These are phyloP conservation scores for Gobio occitaniae DNA, from an alignment of 2,797 vertebrate species.

Conservation along the genomic window DNA sequence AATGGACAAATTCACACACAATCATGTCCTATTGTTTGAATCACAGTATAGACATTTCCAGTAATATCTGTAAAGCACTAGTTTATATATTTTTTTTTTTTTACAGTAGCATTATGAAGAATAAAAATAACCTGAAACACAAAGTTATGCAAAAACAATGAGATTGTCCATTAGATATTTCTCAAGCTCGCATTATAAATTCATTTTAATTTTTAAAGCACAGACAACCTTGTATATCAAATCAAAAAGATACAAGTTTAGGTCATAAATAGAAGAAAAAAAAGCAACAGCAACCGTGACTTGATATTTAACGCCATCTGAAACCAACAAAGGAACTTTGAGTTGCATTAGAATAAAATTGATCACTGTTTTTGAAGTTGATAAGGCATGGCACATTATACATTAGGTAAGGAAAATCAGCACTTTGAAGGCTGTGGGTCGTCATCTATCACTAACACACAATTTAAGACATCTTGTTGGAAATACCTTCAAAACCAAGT, in stretches of 20 bases:
- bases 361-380: slow-evolving; percentile 37
- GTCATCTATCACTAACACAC: background rate
- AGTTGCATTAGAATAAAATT: slow-evolving; percentile 43
- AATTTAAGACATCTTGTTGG: slow-evolving; percentile 25
- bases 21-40: background rate
- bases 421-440: background rate
- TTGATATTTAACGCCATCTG: slow-evolving; percentile 26
- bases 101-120: background rate
- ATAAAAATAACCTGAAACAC: background rate
- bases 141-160: background rate
- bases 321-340: slow-evolving; percentile 1
- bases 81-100: background rate
- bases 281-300: slow-evolving; percentile 28
- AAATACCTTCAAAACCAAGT: slow-evolving; percentile 14
- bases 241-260: slow-evolving; percentile 20
- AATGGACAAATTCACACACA: background rate
- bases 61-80: background rate
- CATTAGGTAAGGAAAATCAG: slow-evolving; percentile 15
- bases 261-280: slow-evolving; percentile 25
- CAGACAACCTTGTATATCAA: slow-evolving; percentile 29
- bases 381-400: slow-evolving; percentile 55
- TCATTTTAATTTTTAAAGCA: slow-evolving; percentile 49
- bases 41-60: background rate
- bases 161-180: background rate
- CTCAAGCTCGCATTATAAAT: slow-evolving; percentile 1